Evolutionary conservation across 2,888 invertebrate species (phyloP), one percentile per base, ranked within the genome.

Genomic region (Hymenopus coronatus): DNA sequence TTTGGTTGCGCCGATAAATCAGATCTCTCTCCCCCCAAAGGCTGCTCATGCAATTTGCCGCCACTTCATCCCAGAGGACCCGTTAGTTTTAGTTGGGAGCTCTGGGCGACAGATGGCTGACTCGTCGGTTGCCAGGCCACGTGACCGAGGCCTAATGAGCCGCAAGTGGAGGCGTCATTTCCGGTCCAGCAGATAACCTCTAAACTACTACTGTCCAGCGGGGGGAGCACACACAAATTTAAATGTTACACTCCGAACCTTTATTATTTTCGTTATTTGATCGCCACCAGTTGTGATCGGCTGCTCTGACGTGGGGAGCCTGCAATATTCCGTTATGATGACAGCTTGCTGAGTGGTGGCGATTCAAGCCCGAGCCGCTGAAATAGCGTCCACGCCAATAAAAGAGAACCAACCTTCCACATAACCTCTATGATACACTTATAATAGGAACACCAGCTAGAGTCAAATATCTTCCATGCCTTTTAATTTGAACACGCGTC

Each of bases 31-130:
- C 20, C 54, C 25, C 27, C 40, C 27, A 15, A 28, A 40, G 82
- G 87, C 15, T n/a, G 87, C 81, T 46, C 84, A 84, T 84, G 89
- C 89, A 90, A 90, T 90, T 90, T 90, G 90, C 90, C 90, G 90
- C 90, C 84, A 90, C 89, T 87, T 83, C 88, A 54, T 89, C 90
- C 89, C 90, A 15, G 30, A 82, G 89, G 90, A 83, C 90, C 90
- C 90, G 90, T 90, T 90, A 90, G 90, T 90, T 90, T 89, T 89
- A 87, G 88, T 89, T 88, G 89, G 89, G 84, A 82, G 85, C 88
- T 82, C 88, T 89, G 81, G 88, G 89, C 89, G 90, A 89, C 90
- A 89, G 90, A 90, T 89, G 90, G 89, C 88, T 46, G 82, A 70
- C 88, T 81, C 84, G 81, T n/a, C 28, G 88, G 40, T 28, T 33